phyloP scores from a whole-genome alignment of 2,797 vertebrate species.

The Choloepus didactylus region DNA sequence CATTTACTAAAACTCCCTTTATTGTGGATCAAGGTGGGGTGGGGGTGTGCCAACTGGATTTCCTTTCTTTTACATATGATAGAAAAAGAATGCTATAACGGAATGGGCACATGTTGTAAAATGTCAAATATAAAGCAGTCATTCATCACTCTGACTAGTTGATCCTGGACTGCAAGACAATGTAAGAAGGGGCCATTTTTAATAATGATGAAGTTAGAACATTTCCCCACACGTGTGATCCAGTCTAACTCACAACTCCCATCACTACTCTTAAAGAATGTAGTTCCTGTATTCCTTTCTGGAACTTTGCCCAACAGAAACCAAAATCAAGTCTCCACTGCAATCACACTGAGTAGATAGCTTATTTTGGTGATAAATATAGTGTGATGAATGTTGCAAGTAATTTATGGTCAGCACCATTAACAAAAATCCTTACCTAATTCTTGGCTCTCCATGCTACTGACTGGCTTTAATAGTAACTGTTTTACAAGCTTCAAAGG shows the following conservation, averaged over 20 bases:
- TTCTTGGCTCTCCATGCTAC: not conserved
- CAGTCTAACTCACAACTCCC: constrained; percentile 31
- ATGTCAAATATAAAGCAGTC: constrained; percentile 70
- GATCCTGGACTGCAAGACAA: constrained; percentile 30
- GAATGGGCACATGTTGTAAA: not conserved
- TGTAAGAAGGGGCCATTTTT: constrained; percentile 46
- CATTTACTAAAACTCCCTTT: constrained; percentile 80
- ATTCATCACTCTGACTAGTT: constrained; percentile 71
- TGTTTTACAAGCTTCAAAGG: not conserved
- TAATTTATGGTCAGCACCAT: not conserved
- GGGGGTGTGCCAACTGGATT: constrained; percentile 40
- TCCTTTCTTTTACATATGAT: constrained; percentile 48
- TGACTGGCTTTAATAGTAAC: not conserved
- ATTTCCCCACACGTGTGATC: not conserved
- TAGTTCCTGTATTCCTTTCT: not conserved
- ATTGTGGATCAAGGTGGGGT: constrained; percentile 49
- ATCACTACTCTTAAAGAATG: not conserved
- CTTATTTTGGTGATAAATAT: not conserved
- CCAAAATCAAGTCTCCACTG: constrained; percentile 44
- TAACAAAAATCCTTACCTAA: not conserved
- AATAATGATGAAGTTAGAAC: constrained; percentile 39
- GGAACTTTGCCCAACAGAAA: too few species aligned
- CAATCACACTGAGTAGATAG: not conserved
- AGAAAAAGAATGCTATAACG: constrained; percentile 56
- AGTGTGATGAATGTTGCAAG: not conserved